These are phyloP conservation scores for Notocelia uddmanniana DNA, from an alignment of 2,888 invertebrate species.

Conservation along the genomic window DNA sequence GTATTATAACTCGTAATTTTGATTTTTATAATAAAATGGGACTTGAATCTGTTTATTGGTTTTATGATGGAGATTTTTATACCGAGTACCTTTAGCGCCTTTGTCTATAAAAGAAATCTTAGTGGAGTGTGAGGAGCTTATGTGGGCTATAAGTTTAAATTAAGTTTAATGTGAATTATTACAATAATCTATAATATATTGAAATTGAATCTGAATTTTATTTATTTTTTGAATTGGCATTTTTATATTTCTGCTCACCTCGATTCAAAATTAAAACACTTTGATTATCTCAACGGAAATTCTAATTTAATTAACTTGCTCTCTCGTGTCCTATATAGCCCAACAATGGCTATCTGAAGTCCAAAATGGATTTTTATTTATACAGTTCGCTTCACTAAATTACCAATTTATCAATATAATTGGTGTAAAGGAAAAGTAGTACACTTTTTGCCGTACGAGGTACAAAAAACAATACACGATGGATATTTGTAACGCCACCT, in stretches of 20 bases:
- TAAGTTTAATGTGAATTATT: conserved; percentile 86
- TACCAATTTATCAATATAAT: background rate
- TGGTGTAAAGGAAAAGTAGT: too few species aligned
- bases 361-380: background rate
- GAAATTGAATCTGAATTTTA: conserved; percentile 85
- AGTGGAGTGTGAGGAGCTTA: conserved; percentile 83
- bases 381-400: too few species aligned
- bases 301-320: background rate
- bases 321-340: too few species aligned
- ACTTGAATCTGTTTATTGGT: conserved; percentile 86
- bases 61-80: conserved; percentile 85
- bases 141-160: conserved; percentile 84
- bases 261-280: conserved; percentile 55
- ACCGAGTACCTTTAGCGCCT: conserved; percentile 85
- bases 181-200: conserved; percentile 86
- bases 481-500: too few species aligned
- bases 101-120: conserved; percentile 77
- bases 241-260: conserved; percentile 67
- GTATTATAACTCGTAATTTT: conserved; percentile 86
- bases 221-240: conserved; percentile 84
- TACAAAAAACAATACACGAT: too few species aligned
- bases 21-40: conserved; percentile 86
- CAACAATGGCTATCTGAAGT: background rate
- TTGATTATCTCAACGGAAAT: background rate
- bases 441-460: too few species aligned